Conservation (phyloP, 2,888 invertebrate genomes). For the Dendrolimus houi region DNA sequence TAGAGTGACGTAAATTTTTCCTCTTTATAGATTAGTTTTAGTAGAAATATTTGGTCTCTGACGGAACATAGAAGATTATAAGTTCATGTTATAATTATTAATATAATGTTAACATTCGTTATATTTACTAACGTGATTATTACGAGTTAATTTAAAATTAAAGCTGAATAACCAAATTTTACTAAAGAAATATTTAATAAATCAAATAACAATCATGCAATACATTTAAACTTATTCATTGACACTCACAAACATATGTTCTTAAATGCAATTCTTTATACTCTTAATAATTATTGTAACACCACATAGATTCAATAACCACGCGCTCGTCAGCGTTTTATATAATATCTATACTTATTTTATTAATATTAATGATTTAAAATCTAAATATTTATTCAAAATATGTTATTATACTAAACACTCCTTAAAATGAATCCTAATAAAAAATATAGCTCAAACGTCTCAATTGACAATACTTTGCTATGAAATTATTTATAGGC, state of each 20-base stretch:
- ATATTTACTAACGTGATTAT: no score
- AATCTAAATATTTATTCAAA: constrained; percentile 4
- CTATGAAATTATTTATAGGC: neutral
- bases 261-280: constrained; percentile 12
- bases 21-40: constrained; percentile 2
- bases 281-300: constrained; percentile 21
- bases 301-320: constrained; percentile 42
- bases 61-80: constrained; percentile 22
- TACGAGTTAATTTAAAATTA: constrained; percentile 9
- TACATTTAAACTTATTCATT: constrained; percentile 1
- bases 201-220: neutral
- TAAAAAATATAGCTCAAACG: neutral
- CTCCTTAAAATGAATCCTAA: neutral
- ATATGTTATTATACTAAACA: constrained; percentile 3
- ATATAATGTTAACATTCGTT: neutral
- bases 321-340: constrained; percentile 44
- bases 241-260: neutral
- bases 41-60: constrained; percentile 23
- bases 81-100: constrained; percentile 2
- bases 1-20: constrained; percentile 4
- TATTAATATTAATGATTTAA: constrained; percentile 3
- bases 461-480: neutral
- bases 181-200: neutral
- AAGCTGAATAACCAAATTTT: constrained; percentile 24
- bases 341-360: constrained; percentile 4